These are phyloP conservation scores for Pediacus dermestoides DNA, from an alignment of 2,888 invertebrate genomes.

Conservation along the genomic window DNA sequence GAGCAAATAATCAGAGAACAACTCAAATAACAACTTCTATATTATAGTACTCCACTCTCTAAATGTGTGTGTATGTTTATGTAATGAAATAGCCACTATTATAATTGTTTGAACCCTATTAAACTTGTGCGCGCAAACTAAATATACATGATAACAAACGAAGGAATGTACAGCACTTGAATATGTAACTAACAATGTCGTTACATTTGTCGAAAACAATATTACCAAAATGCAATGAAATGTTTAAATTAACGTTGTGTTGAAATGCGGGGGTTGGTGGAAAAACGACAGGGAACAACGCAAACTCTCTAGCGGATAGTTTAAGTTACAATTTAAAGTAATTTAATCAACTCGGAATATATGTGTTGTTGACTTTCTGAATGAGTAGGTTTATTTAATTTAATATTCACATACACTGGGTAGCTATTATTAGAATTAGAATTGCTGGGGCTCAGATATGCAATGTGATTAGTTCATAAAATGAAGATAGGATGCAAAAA, in stretches of 20 bases:
- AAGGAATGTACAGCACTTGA: conserved; percentile 15
- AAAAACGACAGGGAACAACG: too few species aligned
- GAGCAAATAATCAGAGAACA: too few species aligned
- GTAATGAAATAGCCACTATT: conserved; percentile 9
- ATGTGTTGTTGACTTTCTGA: too few species aligned
- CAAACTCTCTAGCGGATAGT: conserved; percentile 15
- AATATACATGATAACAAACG: conserved; percentile 16
- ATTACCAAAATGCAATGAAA: conserved; percentile 20
- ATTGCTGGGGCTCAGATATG: too few species aligned
- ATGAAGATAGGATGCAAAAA: too few species aligned
- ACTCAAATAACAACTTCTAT: conserved; percentile 14
- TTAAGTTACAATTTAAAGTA: conserved; percentile 15
- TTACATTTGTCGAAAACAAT: conserved; percentile 20
- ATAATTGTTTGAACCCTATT: conserved; percentile 11
- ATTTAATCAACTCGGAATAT: conserved; percentile 16
- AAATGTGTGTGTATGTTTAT: too few species aligned
- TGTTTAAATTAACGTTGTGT: conserved; percentile 22
- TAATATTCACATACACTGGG: too few species aligned
- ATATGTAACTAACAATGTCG: conserved; percentile 16
- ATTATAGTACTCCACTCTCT: too few species aligned
- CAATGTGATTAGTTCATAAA: too few species aligned
- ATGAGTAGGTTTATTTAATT: too few species aligned
- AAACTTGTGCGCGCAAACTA: conserved; percentile 10
- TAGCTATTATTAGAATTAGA: too few species aligned
- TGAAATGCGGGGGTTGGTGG: too few species aligned